Evolutionary conservation across 2,113 vertebrate species (phyloP).

Genomic region (Gymnocephalus cernua): DNA sequence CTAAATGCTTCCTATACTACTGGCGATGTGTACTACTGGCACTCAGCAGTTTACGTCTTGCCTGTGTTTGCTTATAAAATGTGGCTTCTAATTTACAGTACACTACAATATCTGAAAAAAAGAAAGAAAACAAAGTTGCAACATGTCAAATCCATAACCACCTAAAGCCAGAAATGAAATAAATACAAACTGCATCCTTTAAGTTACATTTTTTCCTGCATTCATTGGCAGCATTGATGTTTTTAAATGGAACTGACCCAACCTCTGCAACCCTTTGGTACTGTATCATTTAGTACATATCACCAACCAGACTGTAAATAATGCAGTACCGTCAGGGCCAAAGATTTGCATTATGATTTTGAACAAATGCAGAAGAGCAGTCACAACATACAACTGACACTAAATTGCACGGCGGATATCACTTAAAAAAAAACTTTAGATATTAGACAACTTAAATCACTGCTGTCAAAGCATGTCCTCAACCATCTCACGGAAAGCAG

Average conservation of each 20-base stretch:
- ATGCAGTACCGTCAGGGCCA: neutral
- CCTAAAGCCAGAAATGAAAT: neutral
- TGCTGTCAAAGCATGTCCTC: conserved; percentile 55
- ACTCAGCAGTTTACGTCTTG: neutral
- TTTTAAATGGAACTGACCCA: conserved; percentile 12
- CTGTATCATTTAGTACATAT: conserved; percentile 13
- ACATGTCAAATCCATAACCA: neutral
- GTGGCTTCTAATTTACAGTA: neutral
- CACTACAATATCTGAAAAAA: neutral
- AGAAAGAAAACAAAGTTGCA: neutral
- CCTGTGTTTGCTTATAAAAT: neutral
- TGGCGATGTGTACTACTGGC: neutral
- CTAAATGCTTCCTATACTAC: neutral
- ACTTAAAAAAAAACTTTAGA: conserved; percentile 30
- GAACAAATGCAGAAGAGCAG: neutral
- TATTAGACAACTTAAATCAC: conserved; percentile 50
- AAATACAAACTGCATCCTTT: neutral
- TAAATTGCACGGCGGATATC: neutral
- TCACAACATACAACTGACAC: conserved; percentile 4
- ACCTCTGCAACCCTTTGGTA: neutral
- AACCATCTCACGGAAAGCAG: conserved; percentile 17
- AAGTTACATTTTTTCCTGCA: conserved; percentile 1
- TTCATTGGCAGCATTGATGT: conserved; percentile 1
- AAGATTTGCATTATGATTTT: neutral
- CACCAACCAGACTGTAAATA: neutral